A percentile compares a stretch with the other conserved stretches of the same genome.
These are phyloP conservation scores for Ectemnius cavifrons DNA, from an alignment of 2,888 invertebrate species.

Conservation along the genomic window DNA sequence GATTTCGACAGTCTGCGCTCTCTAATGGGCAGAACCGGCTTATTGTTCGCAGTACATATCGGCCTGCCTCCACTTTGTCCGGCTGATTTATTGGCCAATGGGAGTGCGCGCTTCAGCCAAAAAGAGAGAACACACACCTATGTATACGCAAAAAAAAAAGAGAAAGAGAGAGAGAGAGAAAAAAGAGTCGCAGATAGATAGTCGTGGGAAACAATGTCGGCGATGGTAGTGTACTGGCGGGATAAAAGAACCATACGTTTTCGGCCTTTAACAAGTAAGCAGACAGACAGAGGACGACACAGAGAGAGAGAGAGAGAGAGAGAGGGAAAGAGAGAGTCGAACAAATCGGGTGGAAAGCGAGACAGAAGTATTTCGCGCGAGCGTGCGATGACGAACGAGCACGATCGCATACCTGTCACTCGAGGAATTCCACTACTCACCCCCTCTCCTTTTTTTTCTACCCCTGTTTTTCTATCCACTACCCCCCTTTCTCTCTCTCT, in stretches of 20 bases:
- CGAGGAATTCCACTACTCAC: neutral
- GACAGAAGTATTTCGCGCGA: constrained; percentile 18
- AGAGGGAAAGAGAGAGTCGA: too few species aligned
- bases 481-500: neutral
- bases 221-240: constrained; percentile 7
- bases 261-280: constrained; percentile 11
- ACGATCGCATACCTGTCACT: constrained; percentile 12
- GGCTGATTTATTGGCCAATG: too few species aligned
- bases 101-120: too few species aligned
- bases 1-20: too few species aligned
- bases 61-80: too few species aligned
- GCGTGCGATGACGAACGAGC: constrained; percentile 12
- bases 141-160: neutral
- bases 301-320: neutral
- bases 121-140: too few species aligned
- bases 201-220: neutral
- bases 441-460: neutral
- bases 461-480: too few species aligned
- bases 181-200: neutral
- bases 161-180: neutral
- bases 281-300: neutral
- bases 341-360: constrained; percentile 13
- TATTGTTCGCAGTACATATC: too few species aligned
- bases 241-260: constrained; percentile 13
- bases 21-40: too few species aligned